Percentiles rank a stretch among this genome's conserved stretches.
Conservation (phyloP, 2,113 vertebrate species). For the Oncorhynchus nerka region DNA sequence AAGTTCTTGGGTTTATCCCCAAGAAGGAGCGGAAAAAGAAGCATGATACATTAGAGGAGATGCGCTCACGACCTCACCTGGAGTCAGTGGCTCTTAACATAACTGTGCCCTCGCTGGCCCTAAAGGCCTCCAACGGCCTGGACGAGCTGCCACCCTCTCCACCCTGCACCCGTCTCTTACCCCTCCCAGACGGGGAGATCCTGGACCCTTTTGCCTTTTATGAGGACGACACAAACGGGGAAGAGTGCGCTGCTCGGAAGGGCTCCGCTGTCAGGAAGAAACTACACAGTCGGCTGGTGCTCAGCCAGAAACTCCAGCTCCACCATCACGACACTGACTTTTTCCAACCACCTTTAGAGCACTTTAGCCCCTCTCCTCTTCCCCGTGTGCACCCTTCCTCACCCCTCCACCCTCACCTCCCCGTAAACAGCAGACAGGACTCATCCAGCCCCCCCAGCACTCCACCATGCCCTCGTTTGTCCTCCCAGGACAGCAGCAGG, state of each 20-base stretch:
- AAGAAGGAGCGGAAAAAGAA: constrained; percentile 99
- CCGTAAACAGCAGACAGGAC: constrained; percentile 64
- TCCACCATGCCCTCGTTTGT: constrained; percentile 75
- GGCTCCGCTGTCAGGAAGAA: constrained; percentile 87
- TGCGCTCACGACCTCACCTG: constrained; percentile 87
- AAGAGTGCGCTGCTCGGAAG: constrained; percentile 87
- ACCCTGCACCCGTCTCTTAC: constrained; percentile 83
- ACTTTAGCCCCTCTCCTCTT: constrained; percentile 89
- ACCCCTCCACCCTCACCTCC: constrained; percentile 60
- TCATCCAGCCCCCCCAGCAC: constrained; percentile 62
- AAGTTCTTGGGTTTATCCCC: constrained; percentile 98
- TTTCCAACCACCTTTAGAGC: constrained; percentile 89
- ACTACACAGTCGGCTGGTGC: constrained; percentile 87
- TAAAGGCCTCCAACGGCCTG: constrained; percentile 93
- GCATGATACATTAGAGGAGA: constrained; percentile 91
- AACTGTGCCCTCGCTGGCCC: constrained; percentile 89
- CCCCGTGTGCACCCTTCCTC: constrained; percentile 64
- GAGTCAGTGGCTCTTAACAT: constrained; percentile 94
- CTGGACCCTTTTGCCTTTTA: constrained; percentile 97
- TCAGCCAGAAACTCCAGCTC: constrained; percentile 80
- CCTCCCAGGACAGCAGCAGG: constrained; percentile 84
- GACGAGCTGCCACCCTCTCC: constrained; percentile 91
- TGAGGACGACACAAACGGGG: constrained; percentile 80
- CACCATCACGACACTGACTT: constrained; percentile 81
- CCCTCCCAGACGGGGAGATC: constrained; percentile 88